These are phyloP conservation scores for Baryphthengus martii DNA, from an alignment of 2,113 vertebrate genomes.

Conservation along the genomic window DNA sequence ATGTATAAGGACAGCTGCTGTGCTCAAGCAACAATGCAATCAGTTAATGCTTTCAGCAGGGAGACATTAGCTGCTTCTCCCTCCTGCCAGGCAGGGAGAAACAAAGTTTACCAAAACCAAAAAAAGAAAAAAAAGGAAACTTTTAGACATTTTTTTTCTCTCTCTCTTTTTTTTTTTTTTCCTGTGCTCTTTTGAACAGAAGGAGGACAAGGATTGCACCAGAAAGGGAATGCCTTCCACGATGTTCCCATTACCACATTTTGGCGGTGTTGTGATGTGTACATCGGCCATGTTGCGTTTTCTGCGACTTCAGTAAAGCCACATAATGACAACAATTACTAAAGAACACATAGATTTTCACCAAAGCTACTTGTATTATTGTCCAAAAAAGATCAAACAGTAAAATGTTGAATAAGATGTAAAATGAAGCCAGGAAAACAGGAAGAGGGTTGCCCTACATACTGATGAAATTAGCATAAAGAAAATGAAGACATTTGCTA, in stretches of 20 bases:
- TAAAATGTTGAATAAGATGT: neutral
- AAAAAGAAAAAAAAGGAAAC: neutral
- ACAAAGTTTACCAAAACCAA: constrained; percentile 28
- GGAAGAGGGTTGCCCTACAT: neutral
- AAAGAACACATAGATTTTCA: neutral
- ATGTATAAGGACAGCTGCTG: constrained; percentile 75
- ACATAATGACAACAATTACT: neutral
- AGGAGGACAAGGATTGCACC: neutral
- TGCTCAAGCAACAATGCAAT: constrained; percentile 74
- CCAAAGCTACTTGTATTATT: neutral
- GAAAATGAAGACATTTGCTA: neutral
- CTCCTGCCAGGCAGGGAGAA: constrained; percentile 67
- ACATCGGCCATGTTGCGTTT: rapidly evolving
- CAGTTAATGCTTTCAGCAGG: constrained; percentile 76
- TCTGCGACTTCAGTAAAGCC: neutral
- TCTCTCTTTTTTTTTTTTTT: neutral
- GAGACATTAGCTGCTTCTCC: constrained; percentile 67
- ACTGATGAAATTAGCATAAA: neutral
- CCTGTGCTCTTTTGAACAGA: neutral
- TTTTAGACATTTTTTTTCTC: neutral
- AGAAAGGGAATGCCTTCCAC: neutral
- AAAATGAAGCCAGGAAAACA: neutral
- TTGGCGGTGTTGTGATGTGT: rapidly evolving
- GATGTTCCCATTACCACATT: neutral
- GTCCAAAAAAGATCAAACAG: neutral